Conservation (phyloP, 2,113 vertebrate species). For the Syngnathus typhle region DNA sequence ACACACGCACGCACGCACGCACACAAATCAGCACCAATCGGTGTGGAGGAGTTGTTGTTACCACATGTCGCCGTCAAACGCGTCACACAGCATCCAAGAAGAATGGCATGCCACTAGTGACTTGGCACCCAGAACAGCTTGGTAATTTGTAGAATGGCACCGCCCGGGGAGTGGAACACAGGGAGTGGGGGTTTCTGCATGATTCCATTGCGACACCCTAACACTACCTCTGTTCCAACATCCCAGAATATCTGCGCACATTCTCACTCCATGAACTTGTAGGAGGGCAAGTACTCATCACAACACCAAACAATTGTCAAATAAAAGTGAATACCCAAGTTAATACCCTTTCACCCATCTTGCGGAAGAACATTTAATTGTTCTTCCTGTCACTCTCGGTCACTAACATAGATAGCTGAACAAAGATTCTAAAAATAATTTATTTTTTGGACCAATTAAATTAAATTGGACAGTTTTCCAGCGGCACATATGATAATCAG, state of each 20-base stretch:
- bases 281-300: background rate
- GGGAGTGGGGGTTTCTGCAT: slow-evolving; percentile 23
- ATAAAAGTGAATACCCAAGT: too few relatives aligned
- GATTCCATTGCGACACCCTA: slow-evolving; percentile 55
- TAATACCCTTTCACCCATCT: too few relatives aligned
- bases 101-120: slow-evolving; percentile 42
- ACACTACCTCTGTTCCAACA: slow-evolving; percentile 39
- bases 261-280: slow-evolving; percentile 28
- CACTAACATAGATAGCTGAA: slow-evolving; percentile 2
- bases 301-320: too few relatives aligned
- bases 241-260: slow-evolving; percentile 60
- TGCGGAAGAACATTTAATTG: background rate
- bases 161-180: slow-evolving; percentile 42
- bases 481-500: background rate
- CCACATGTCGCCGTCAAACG: slow-evolving; percentile 30
- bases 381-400: background rate
- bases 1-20: too few relatives aligned
- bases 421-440: background rate
- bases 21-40: background rate
- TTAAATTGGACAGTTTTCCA: background rate
- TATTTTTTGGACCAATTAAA: background rate
- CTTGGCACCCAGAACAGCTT: slow-evolving; percentile 37
- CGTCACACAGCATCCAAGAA: slow-evolving; percentile 25
- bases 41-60: background rate
- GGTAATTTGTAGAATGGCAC: slow-evolving; percentile 43